Percentiles rank a stretch among this genome's conserved stretches.
Evolutionary conservation across 2,797 vertebrate species (phyloP).

Genomic region (Mycteria americana): DNA sequence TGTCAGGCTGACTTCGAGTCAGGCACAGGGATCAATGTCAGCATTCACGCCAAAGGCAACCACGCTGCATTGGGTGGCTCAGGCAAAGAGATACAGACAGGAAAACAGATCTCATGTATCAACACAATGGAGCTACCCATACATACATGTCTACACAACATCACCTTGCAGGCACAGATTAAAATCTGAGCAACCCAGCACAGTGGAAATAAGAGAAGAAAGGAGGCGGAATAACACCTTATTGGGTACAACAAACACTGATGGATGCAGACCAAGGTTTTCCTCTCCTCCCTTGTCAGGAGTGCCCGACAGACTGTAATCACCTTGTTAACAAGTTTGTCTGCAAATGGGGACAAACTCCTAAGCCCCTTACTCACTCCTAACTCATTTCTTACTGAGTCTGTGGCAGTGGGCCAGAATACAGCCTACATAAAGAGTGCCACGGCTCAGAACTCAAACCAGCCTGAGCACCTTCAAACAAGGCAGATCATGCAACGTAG

Average conservation of each 20-base stretch:
- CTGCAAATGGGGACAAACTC: neutral
- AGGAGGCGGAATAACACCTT: neutral
- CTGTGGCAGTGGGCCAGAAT: neutral
- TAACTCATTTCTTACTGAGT: neutral
- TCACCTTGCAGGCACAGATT: neutral
- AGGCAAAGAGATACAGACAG: neutral
- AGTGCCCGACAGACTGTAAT: neutral
- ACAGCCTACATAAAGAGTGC: neutral
- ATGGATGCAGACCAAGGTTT: neutral
- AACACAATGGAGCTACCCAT: rapidly evolving
- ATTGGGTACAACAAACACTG: neutral
- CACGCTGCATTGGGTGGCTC: rapidly evolving
- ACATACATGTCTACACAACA: neutral
- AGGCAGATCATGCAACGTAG: neutral
- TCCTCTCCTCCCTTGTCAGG: neutral
- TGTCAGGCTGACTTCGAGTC: neutral
- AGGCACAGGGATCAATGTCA: neutral
- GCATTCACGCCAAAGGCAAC: neutral
- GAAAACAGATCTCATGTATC: neutral
- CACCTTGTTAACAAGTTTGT: neutral
- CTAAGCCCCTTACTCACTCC: neutral
- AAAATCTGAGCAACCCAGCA: neutral
- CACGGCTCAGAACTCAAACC: neutral
- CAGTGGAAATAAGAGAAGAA: neutral
- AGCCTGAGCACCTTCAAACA: neutral